phyloP scores from a whole-genome alignment of 2,888 invertebrate genomes.

The Dasysyrphus tricinctus region DNA sequence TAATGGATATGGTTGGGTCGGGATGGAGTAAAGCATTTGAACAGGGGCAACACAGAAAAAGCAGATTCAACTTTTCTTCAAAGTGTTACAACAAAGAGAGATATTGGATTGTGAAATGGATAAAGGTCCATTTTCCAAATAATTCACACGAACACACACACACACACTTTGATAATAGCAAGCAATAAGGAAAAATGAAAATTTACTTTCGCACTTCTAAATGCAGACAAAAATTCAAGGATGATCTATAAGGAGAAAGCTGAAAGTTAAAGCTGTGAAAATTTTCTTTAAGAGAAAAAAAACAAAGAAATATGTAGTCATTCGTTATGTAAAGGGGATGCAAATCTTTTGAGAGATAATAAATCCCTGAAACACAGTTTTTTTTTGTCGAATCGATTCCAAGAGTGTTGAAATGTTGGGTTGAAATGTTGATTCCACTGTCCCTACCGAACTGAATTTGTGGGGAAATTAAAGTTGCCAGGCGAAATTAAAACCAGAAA shows the following conservation, averaged over 20 bases:
- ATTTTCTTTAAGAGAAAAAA: slow-evolving; percentile 38
- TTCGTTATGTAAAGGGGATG: slow-evolving; percentile 22
- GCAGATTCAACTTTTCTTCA: slow-evolving; percentile 49
- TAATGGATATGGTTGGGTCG: not conserved
- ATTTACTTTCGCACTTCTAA: slow-evolving; percentile 60
- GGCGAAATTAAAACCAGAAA: no score
- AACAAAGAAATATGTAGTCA: not conserved
- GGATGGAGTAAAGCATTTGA: not conserved
- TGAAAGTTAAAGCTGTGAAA: slow-evolving; percentile 43
- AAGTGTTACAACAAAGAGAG: slow-evolving; percentile 43
- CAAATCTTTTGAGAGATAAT: slow-evolving; percentile 29
- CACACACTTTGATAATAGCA: not conserved
- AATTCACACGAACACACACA: not conserved
- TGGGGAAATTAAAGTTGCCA: no score
- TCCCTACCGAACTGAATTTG: no score
- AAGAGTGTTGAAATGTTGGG: not conserved
- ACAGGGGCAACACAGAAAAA: not conserved
- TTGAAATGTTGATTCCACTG: not conserved
- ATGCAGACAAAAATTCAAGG: slow-evolving; percentile 7
- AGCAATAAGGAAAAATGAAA: slow-evolving; percentile 44
- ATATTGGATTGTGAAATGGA: slow-evolving; percentile 64
- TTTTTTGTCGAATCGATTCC: slow-evolving; percentile 18
- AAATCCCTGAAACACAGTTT: slow-evolving; percentile 34
- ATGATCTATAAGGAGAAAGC: not conserved
- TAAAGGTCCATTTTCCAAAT: slow-evolving; percentile 59